Evolutionary conservation across 2,888 invertebrate genomes (phyloP).

Genomic region (Drosophila algonquin): DNA sequence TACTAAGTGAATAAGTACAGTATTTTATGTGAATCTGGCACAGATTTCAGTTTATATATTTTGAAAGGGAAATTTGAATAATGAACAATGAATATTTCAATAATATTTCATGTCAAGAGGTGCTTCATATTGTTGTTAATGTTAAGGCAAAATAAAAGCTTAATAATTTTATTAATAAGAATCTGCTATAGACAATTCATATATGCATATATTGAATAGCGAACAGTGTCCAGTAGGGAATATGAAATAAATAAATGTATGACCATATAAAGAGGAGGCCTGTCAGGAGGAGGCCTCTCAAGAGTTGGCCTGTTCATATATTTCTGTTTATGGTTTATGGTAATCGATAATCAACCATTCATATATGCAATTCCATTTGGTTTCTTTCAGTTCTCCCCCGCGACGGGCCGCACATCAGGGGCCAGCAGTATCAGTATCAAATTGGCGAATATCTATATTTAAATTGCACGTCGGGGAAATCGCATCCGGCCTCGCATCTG

Average conservation of each 20-base stretch:
- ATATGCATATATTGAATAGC: neutral
- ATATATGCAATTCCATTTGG: neutral
- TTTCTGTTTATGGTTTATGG: neutral
- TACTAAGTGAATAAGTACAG: neutral
- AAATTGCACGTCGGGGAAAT: conserved; percentile 91
- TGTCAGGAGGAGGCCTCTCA: neutral
- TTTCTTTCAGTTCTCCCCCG: conserved; percentile 86
- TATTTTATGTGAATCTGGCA: neutral
- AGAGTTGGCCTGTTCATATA: neutral
- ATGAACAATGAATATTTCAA: too few relatives aligned
- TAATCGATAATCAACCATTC: neutral
- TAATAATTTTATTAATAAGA: too few relatives aligned
- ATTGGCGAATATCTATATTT: conserved; percentile 89
- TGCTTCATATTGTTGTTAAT: too few relatives aligned
- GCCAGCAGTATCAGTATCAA: conserved; percentile 89
- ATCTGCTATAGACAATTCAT: too few relatives aligned
- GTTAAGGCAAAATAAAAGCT: too few relatives aligned
- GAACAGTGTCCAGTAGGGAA: neutral
- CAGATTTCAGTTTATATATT: neutral
- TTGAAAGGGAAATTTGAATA: neutral
- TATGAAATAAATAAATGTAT: too few relatives aligned
- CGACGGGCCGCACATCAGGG: conserved; percentile 90
- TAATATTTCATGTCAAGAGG: too few relatives aligned
- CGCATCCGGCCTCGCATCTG: conserved; percentile 89
- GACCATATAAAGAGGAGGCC: too few relatives aligned